Conservation (phyloP, 2,888 invertebrate genomes). For the Stictocephala bisonia region DNA sequence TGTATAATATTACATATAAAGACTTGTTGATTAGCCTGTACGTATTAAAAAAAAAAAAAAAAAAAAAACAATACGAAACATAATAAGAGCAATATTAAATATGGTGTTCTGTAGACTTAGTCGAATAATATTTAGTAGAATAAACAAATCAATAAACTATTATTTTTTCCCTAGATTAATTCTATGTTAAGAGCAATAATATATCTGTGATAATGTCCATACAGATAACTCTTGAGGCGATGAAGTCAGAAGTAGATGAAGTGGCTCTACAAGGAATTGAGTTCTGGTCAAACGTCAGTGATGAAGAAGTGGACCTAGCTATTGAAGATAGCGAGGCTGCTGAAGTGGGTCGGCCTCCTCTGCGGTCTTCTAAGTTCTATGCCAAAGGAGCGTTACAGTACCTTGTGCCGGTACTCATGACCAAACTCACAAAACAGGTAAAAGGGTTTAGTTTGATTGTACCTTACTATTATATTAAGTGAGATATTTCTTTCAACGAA, state of each 20-base stretch:
- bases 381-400: conserved; percentile 98
- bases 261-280: conserved; percentile 98
- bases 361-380: conserved; percentile 93
- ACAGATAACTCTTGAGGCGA: conserved; percentile 95
- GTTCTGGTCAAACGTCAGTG: conserved; percentile 99
- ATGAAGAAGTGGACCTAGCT: conserved; percentile 96
- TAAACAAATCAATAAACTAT: too few species aligned
- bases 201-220: too few species aligned
- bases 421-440: conserved; percentile 92
- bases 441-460: conserved; percentile 1
- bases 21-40: too few species aligned
- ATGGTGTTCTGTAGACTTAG: too few species aligned
- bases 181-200: neutral
- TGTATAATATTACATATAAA: too few species aligned
- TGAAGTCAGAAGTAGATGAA: conserved; percentile 97
- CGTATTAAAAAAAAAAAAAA: too few species aligned
- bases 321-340: conserved; percentile 95
- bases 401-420: conserved; percentile 93
- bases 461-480: neutral
- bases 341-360: conserved; percentile 94
- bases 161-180: conserved; percentile 6
- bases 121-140: too few species aligned
- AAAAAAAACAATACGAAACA: too few species aligned
- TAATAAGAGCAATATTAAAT: too few species aligned
- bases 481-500: too few species aligned